These are phyloP conservation scores for Brachypterus glaber DNA, from an alignment of 2,888 invertebrate species.

Conservation along the genomic window DNA sequence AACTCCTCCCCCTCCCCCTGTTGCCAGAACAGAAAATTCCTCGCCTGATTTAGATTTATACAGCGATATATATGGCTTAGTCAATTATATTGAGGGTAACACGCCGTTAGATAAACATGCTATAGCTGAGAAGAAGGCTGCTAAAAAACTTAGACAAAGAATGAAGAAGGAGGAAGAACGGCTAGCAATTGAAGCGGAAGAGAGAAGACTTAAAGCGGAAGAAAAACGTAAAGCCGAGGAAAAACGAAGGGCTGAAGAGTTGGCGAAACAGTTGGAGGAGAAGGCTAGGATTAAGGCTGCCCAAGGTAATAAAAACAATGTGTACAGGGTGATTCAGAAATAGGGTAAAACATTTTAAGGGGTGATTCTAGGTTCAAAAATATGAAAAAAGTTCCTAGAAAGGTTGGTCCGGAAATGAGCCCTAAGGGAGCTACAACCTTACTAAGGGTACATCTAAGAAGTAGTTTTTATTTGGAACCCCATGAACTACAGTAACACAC, in stretches of 20 bases:
- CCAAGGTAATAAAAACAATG: too few species aligned
- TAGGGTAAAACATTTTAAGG: too few species aligned
- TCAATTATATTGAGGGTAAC: conserved; percentile 39
- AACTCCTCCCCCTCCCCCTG: not conserved
- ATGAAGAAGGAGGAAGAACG: conserved; percentile 50
- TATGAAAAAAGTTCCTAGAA: too few species aligned
- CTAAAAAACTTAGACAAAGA: conserved; percentile 75
- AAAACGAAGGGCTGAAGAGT: conserved; percentile 31
- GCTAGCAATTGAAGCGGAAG: conserved; percentile 25
- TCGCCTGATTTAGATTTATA: conserved; percentile 8
- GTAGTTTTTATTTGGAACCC: too few species aligned
- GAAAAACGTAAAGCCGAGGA: conserved; percentile 15
- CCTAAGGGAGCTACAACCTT: too few species aligned
- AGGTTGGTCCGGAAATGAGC: too few species aligned
- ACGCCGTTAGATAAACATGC: conserved; percentile 32
- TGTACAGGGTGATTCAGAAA: too few species aligned
- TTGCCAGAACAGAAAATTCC: not conserved
- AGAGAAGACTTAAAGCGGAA: conserved; percentile 21
- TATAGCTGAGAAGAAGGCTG: conserved; percentile 55
- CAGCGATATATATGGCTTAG: conserved; percentile 35
- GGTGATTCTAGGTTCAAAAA: too few species aligned
- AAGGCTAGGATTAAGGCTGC: conserved; percentile 19
- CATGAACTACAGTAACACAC: too few species aligned
- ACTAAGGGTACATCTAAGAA: too few species aligned
- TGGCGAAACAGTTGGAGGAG: conserved; percentile 30